Evolutionary conservation across 2,113 vertebrate species (phyloP).

Genomic region (Solea senegalensis): DNA sequence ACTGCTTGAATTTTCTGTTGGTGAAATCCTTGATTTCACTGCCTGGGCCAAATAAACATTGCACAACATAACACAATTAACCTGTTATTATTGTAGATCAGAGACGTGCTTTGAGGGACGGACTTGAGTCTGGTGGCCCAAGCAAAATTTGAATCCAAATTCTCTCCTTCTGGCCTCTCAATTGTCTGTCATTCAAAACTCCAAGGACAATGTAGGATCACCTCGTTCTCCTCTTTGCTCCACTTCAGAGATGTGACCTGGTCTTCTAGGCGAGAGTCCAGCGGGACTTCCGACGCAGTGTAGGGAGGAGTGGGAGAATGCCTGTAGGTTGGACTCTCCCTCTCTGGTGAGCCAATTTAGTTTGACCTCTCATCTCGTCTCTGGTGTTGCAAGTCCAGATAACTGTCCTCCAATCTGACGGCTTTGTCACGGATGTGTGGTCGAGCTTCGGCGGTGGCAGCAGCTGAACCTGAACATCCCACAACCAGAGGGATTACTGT

Average conservation of each 20-base stretch:
- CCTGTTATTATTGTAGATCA: background rate
- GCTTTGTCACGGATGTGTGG: constrained; percentile 72
- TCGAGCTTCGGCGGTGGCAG: constrained; percentile 40
- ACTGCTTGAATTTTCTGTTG: background rate
- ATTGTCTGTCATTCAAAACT: constrained; percentile 45
- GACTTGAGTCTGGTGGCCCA: background rate
- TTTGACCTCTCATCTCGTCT: constrained; percentile 54
- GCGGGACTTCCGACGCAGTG: constrained; percentile 57
- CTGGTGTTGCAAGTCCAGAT: constrained; percentile 59
- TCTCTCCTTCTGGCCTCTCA: constrained; percentile 13
- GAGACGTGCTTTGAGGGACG: background rate
- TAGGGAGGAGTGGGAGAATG: constrained; percentile 57
- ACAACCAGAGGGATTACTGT: constrained; percentile 56
- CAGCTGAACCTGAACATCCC: constrained; percentile 67
- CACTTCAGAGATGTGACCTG: constrained; percentile 44
- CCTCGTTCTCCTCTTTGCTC: constrained; percentile 49
- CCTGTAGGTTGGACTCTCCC: constrained; percentile 52
- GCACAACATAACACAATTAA: background rate
- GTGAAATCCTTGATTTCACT: background rate
- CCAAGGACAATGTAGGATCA: constrained; percentile 59
- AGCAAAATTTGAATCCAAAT: constrained; percentile 1
- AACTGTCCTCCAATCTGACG: constrained; percentile 68
- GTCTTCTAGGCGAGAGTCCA: constrained; percentile 29
- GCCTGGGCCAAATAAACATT: background rate
- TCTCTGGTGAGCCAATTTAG: constrained; percentile 74